Base-by-base conservation (phyloP, 1,140 invertebrate genomes). In the Caenorhabditis remanei region DNA sequence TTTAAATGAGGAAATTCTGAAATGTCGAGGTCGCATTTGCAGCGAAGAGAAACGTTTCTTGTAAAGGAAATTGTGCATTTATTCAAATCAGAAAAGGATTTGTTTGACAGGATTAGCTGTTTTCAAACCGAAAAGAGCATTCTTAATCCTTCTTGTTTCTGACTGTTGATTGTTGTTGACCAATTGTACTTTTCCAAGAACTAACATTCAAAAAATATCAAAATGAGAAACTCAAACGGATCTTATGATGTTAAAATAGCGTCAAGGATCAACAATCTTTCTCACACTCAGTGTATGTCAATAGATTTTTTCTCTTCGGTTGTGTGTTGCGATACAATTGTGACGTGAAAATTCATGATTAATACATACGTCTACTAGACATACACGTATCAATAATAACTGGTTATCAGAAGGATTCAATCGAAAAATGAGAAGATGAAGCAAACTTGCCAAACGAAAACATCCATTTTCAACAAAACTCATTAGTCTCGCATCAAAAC, bases 161-260 rank as follows among this genome's bases (percentile, higher is more conserved):
- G 50, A 53, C 55, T 58, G 55, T 58, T 58, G 55, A 19, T 14
- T 58, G 55, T 58, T 58, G 55, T 58, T 58, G 55, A 58, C 55
- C 19, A 58, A 58, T 58, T 58, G 55, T n/a, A 14, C 55, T 58
- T 58, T 58, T 19, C 55, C 14, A n/a, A n/a, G n/a, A 58, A n/a
- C n/a, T n/a, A n/a, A n/a, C n/a, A n/a, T n/a, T n/a, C n/a, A n/a
- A n/a, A n/a, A n/a, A 1, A 58, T 19, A n/a, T 58, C 19, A 9
- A 53, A 53, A 53, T 13, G 50, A 53, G 1, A 19, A n/a, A 5
- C 8, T 58, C 55, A 58, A 19, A 58, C n/a, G 11, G 55, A 19
- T 7, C 14, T 58, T n/a, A n/a, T n/a, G n/a, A n/a, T n/a, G n/a
- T n/a, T n/a, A n/a, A n/a, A n/a, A n/a, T n/a, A 58, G n/a, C 13